phyloP scores from a whole-genome alignment of 2,888 invertebrate species.

The Dryobotodes eremita region DNA sequence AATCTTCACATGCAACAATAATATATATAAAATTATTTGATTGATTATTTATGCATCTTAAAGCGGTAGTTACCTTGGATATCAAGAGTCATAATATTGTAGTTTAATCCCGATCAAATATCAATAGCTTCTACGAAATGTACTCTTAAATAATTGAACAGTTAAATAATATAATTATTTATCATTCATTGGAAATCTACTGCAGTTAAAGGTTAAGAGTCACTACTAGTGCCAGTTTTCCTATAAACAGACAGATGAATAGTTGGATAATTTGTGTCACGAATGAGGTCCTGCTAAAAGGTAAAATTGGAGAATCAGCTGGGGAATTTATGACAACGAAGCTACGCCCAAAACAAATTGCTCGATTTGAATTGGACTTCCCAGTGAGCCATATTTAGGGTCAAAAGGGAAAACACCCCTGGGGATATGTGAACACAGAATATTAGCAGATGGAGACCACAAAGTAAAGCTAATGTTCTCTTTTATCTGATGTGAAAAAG shows the following conservation, averaged over 20 bases:
- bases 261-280: not conserved
- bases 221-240: not conserved
- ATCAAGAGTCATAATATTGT: slow-evolving; percentile 44
- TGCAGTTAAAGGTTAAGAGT: slow-evolving; percentile 32
- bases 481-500: no score
- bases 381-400: no score
- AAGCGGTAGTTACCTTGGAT: slow-evolving; percentile 40
- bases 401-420: no score
- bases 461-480: no score
- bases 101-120: slow-evolving; percentile 34
- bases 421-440: no score
- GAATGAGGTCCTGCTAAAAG: not conserved
- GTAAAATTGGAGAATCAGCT: not conserved
- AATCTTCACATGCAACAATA: slow-evolving; percentile 18
- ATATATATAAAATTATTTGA: slow-evolving; percentile 32
- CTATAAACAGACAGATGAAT: not conserved
- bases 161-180: slow-evolving; percentile 37
- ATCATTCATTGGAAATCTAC: slow-evolving; percentile 23
- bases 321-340: no score
- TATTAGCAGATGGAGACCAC: no score
- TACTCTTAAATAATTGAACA: slow-evolving; percentile 38
- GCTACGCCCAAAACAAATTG: no score
- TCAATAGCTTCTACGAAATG: slow-evolving; percentile 29
- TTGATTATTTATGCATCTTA: slow-evolving; percentile 34
- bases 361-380: no score